Base-by-base conservation (phyloP, 1,140 invertebrate genomes). In the Capitella teleta region DNA sequence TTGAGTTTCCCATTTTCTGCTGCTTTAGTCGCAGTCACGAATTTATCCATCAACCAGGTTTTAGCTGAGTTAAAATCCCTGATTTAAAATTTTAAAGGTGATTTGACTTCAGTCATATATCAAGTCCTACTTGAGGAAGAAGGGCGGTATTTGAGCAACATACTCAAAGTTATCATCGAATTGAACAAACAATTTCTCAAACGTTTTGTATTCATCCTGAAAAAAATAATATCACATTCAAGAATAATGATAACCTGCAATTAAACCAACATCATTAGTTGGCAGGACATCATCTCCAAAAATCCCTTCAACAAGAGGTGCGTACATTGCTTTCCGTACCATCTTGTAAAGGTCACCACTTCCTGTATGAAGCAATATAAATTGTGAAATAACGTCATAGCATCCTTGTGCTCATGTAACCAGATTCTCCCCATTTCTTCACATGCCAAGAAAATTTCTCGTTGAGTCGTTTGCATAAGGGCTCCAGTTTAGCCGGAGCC, bases 91-190 rank as follows among this genome's bases (percentile, higher is more conserved):
- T n/a, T n/a, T n/a, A n/a, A n/a, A n/a, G n/a, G n/a, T n/a, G n/a
- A n/a, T n/a, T n/a, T n/a, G n/a, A n/a, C n/a, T n/a, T n/a, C n/a
- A n/a, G n/a, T n/a, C n/a, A n/a, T n/a, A n/a, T n/a, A n/a, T n/a
- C n/a, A n/a, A n/a, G n/a, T n/a, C 38, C 38, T 44, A 59, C 47
- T 45, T 58, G 24, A 64, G 40, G 30, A 66, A 55, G 34, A 64
- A 32, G 8, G 49, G 28, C 26, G 63, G 63, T n/a, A 64, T 16
- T 37, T 56, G 54, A 19, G 57, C 49, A 5, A 61, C 64, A 56
- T 62, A 57, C 47, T 66, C 64, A 64, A 66, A 63, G 32, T 60
- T 52, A 18, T 62, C 58, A 59, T 66, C 64, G 60, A 60, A 66
- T 21, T 37, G 49, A 8, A 61, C 52, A 58, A 66, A 66, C 30